phyloP scores from a whole-genome alignment of 2,797 vertebrate species.

The Melanotaenia maccullochi region DNA sequence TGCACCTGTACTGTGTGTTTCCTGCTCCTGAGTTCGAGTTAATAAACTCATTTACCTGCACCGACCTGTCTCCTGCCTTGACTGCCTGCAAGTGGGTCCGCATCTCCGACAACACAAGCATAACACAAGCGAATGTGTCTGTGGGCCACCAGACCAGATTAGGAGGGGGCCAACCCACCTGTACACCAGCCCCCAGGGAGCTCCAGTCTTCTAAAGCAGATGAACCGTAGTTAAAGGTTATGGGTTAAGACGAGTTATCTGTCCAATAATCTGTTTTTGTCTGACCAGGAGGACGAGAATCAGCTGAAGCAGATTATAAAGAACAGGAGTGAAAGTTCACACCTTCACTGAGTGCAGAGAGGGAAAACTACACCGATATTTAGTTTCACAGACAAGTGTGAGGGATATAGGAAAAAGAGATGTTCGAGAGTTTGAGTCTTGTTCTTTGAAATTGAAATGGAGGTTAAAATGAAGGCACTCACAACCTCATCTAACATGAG shows the following conservation, averaged over 20 bases:
- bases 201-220: not conserved
- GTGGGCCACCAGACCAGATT: too few species aligned
- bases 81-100: too few species aligned
- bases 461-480: not conserved
- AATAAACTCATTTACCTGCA: too few species aligned
- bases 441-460: not conserved
- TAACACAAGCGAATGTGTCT: too few species aligned
- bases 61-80: too few species aligned
- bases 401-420: not conserved
- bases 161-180: too few species aligned
- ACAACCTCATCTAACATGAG: not conserved
- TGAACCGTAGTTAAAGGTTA: not conserved
- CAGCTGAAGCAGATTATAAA: constrained; percentile 11
- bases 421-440: not conserved
- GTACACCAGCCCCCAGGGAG: too few species aligned
- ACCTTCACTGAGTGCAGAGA: constrained; percentile 2
- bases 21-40: too few species aligned
- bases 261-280: not conserved
- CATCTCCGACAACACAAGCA: too few species aligned
- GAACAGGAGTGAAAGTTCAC: constrained; percentile 7
- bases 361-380: not conserved
- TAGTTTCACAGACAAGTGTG: not conserved
- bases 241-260: not conserved
- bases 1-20: too few species aligned
- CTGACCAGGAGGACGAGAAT: not conserved